Base-by-base conservation (phyloP, 2,888 invertebrate species). In the Hedychridium roseum region DNA sequence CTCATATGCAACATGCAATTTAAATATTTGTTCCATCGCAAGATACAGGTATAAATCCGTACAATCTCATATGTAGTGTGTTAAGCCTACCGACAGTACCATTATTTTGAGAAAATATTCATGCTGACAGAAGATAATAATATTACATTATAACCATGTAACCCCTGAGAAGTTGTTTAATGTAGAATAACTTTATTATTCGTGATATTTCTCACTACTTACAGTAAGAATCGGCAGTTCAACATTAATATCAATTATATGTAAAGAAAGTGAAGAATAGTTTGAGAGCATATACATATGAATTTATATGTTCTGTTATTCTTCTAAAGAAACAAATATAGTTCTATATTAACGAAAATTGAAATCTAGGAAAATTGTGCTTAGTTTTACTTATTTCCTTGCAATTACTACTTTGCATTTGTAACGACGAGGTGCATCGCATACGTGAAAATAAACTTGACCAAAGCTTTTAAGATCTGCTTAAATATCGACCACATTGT, bases 391-490 rank as follows among this genome's bases (percentile, higher is more conserved):
- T 30, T 37, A 35, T 40, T 40, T 23, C 5, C 23, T 6, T 9
- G 14, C 43, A 36, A 20, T 35, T 37, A 51, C 17, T 9, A 26
- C 15, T 11, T 41, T 47, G 26, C 31, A 56, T 42, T 53, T 50
- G 43, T 49, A 46, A 43, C 23, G 17, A 14, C 7, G 11, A 38
- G 38, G 28, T 43, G 18, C 38, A 34, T 44, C 37, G 28, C 9
- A 30, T 43, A 11, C 21, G 11, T 38, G 43, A 12, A 21, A 50
- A 52, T 50, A 54, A 50, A 52, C 42, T 50, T 46, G 38, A 60
- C 43, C 37, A 59, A 54, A 49, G 37, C 40, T 47, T 47, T 47
- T 42, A 16, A 34, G 32, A 40, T 16, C 37, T 14, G 9, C 23
- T 47, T 50, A 17, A 42, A 12, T 41, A n/a, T n/a, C n/a, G n/a